Conservation (phyloP, 2,888 invertebrate species). For the Tetropium fuscum region DNA sequence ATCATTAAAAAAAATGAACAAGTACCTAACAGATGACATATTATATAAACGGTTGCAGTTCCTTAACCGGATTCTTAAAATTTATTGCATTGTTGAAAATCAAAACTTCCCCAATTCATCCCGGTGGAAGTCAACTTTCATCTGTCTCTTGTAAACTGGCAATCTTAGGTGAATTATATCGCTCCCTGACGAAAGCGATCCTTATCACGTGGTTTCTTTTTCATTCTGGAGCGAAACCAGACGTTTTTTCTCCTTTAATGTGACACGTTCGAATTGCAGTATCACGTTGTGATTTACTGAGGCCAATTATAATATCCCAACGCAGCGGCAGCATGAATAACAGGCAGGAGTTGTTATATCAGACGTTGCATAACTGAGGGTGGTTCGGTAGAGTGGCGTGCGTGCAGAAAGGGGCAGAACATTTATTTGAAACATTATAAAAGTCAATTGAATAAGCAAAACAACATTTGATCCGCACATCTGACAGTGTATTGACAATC, state of each 20-base stretch:
- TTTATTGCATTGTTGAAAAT: conserved; percentile 1
- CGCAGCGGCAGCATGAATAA: conserved; percentile 19
- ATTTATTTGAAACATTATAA: no score
- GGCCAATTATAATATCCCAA: conserved; percentile 30
- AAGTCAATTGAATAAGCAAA: no score
- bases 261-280: conserved; percentile 32
- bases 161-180: conserved; percentile 19
- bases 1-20: no score
- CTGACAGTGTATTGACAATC: no score
- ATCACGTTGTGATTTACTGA: conserved; percentile 31
- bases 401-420: not conserved
- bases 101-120: conserved; percentile 1
- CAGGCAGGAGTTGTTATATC: conserved; percentile 29
- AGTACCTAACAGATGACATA: no score
- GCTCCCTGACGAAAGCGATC: conserved; percentile 18
- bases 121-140: conserved; percentile 6
- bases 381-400: conserved; percentile 10
- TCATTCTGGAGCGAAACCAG: conserved; percentile 23
- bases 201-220: conserved; percentile 26
- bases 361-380: conserved; percentile 15
- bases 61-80: not conserved
- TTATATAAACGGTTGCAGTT: not conserved
- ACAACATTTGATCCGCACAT: no score
- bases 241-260: conserved; percentile 26
- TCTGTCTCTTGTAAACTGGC: not conserved